Conservation (phyloP, 2,797 vertebrate species). For the Paramormyrops hopkinsi region DNA sequence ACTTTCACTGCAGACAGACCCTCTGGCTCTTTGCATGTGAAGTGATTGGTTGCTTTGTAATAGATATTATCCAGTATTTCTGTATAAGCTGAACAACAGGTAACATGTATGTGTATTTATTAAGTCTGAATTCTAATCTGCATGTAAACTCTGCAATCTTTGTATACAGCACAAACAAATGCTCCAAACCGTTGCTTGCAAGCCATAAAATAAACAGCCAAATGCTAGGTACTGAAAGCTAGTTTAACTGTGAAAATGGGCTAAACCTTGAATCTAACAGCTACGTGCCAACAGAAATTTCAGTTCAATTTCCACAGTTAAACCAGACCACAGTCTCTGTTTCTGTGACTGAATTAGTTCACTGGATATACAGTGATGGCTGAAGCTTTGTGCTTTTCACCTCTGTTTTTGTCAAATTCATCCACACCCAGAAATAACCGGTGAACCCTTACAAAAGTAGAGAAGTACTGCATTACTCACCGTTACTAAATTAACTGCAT, state of each 20-base stretch:
- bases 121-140: not conserved
- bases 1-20: not conserved
- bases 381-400: not conserved
- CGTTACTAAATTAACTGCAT: constrained; percentile 1
- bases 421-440: not conserved
- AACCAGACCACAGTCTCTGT: not conserved
- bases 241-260: not conserved
- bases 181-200: not conserved
- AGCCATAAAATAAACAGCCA: not conserved
- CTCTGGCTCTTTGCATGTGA: not conserved
- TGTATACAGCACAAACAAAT: not conserved
- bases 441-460: not conserved
- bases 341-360: not conserved
- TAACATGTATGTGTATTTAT: not conserved
- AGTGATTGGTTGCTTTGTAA: not conserved
- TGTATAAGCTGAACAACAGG: not conserved
- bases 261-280: not conserved
- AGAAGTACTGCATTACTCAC: not conserved
- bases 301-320: not conserved
- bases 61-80: not conserved
- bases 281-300: not conserved
- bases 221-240: not conserved
- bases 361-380: not conserved
- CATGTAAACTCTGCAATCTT: not conserved
- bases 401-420: not conserved